Base-by-base conservation (phyloP, 2,888 invertebrate genomes). In the Philereme transversata region DNA sequence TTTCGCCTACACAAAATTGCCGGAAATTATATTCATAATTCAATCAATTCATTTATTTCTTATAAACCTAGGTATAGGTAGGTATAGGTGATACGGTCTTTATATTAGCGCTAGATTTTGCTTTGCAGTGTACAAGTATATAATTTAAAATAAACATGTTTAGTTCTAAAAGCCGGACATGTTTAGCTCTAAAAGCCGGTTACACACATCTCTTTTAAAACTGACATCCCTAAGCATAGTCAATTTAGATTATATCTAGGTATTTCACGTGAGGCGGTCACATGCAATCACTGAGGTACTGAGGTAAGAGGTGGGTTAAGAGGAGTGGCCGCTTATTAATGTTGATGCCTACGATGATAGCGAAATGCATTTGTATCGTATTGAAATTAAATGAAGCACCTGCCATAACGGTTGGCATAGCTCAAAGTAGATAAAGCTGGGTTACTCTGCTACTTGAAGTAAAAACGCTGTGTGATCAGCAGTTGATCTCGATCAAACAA, bases 221-320 rank as follows among this genome's bases (percentile, higher is more conserved):
- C 41, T 9, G 36, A 38, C 45, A 55, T n/a, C 58, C 47, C 48
- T 62, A 49, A 54, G 51, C 51, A 55, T 76, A 67, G 69, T 75
- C 77, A 81, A 82, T 86, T 83, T 82, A 86, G 84, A 87, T 84
- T 72, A 67, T 82, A 86, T 86, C 84, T 74, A 75, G 79, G 69
- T 76, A 75, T 77, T 79, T 78, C 77, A 80, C 75, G 79, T 81
- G 78, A 81, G 78, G 70, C 78, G 80, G 82, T 79, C 82, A 78
- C 76, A 77, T 79, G 77, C 77, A 75, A 79, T 75, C 75, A 76
- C 63, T 65, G 72, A 64, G 40, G 22, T 3, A 22, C 22, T 22
- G 22, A 22, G 60, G 64, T 64, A 62, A 64, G 66, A 70, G 72
- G 73, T 60, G 57, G 51, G 63, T 55, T 52, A 56, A 52, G 53